Conservation (phyloP, 2,888 invertebrate genomes). For the Abrostola triplasia region DNA sequence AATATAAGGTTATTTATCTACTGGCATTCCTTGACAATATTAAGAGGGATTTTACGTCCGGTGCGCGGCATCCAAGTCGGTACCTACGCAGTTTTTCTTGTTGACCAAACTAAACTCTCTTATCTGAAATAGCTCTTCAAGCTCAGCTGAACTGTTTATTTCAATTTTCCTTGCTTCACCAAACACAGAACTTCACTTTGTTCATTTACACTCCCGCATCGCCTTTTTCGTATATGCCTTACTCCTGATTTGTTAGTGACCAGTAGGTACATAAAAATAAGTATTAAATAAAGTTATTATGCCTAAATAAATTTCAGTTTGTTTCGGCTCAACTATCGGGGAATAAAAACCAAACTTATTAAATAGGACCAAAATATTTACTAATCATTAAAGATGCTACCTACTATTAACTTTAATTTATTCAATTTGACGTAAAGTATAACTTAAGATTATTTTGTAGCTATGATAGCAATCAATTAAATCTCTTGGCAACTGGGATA, state of each 20-base stretch:
- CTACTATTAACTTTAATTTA: no score
- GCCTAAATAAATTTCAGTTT: no score
- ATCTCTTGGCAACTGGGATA: no score
- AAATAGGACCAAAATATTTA: no score
- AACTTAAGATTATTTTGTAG: no score
- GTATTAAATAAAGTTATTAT: no score
- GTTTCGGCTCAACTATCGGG: no score
- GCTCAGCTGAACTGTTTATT: constrained; percentile 44
- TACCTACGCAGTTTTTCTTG: constrained; percentile 19
- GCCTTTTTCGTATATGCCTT: constrained; percentile 19
- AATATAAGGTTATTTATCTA: constrained; percentile 3
- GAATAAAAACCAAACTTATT: no score
- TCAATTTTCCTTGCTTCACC: constrained; percentile 42
- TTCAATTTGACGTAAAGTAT: no score
- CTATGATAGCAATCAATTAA: no score
- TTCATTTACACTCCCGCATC: constrained; percentile 30
- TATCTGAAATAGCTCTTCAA: constrained; percentile 46
- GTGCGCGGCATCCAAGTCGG: constrained; percentile 1
- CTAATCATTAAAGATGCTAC: no score
- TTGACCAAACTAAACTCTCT: constrained; percentile 30
- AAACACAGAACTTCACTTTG: constrained; percentile 46
- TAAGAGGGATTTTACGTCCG: constrained; percentile 6
- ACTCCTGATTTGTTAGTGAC: not conserved
- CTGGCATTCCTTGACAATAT: constrained; percentile 9
- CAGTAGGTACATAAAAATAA: not conserved